Evolutionary conservation across 2,888 invertebrate genomes (phyloP), one percentile per base, ranked within the genome.

Genomic region (Stenchaetothrips biformis): DNA sequence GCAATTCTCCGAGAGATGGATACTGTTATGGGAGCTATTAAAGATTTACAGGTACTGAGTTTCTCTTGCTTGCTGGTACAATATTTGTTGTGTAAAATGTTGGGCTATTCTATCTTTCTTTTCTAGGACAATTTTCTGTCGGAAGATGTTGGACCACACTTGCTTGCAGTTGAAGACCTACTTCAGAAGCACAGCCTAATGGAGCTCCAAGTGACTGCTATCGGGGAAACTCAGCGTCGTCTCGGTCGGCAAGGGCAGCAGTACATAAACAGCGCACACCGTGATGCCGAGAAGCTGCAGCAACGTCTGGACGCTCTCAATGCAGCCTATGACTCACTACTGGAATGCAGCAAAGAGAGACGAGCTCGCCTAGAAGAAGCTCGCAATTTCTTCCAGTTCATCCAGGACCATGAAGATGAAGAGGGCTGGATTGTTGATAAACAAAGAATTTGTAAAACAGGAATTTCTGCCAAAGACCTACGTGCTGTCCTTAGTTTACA

Each of bases 351-450:
- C 77, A 92, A 93, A 80, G 92, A 92, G 84, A 91, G 97, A 9
- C 93, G 96, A 82, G 92, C 92, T 0, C 90, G 94, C 18, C 88
- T 99, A 18, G 97, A 98, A 86, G 97, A 98, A 85, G 96, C 97
- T 0, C 90, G 97, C 81, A 95, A 95, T 85, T 95, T 97, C 85
- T 98, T 94, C 88, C 97, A 98, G 87, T 98, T 99, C 88, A 88
- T 98, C 81, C 97, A 98, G 87, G 98, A 99, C 86, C 95, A 97
- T 84, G 98, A 99, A 84, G 99, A 99, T 85, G 99, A 99, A 87
- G 98, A 98, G 88, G 93, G 95, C 0, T 99, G 99, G 98, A 90
- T 99, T 80, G 92, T 95, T 0, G 99, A 99, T 86, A 97, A 97
- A 86, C 96, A 97, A 86, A 90, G 95, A 7, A 94, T 98, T 82